These are phyloP conservation scores for Platalea minor DNA, from an alignment of 2,797 vertebrate genomes.

Conservation along the genomic window DNA sequence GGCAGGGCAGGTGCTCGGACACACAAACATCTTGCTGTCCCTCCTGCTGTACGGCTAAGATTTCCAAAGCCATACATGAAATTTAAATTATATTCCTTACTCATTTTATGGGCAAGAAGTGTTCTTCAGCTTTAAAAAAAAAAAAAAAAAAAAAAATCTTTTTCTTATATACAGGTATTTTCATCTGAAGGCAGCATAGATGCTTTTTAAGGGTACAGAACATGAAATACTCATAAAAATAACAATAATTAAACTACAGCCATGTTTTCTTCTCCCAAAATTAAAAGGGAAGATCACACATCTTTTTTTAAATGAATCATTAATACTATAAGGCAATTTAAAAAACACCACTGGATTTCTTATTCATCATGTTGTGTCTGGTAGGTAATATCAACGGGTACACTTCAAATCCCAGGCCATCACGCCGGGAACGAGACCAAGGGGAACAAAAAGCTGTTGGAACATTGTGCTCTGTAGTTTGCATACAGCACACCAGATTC, in stretches of 20 bases:
- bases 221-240: not conserved
- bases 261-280: not conserved
- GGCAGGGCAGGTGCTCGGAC: not conserved
- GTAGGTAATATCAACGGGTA: not conserved
- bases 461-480: not conserved
- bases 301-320: not conserved
- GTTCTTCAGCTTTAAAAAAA: not conserved
- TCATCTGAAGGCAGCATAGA: not conserved
- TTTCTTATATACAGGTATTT: not conserved
- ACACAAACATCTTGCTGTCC: not conserved
- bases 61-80: not conserved
- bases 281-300: not conserved
- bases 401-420: not conserved
- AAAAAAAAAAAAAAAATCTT: not conserved
- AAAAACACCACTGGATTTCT: not conserved
- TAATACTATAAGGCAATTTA: not conserved
- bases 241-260: not conserved
- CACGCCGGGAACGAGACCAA: not conserved
- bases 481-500: not conserved
- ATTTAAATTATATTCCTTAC: not conserved
- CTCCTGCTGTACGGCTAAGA: not conserved
- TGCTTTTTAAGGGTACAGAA: not conserved
- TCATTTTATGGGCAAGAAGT: not conserved
- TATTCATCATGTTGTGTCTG: not conserved
- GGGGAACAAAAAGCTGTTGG: not conserved